Conservation (phyloP, 2,113 vertebrate species). For the Machaerirhynchus nigripectus region DNA sequence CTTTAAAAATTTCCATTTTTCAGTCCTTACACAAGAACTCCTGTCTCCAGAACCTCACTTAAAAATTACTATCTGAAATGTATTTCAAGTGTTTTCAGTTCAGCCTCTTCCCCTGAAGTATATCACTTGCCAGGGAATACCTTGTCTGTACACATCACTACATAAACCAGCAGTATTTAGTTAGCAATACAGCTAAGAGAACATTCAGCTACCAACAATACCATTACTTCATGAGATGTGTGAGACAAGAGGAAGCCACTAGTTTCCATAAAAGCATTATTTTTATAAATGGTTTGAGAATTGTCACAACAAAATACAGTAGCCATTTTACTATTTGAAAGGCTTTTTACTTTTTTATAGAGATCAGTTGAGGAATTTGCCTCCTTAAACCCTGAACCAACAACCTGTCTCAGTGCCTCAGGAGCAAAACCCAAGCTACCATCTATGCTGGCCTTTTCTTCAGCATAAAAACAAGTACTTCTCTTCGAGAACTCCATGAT, state of each 20-base stretch:
- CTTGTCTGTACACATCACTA: neutral
- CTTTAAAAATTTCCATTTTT: neutral
- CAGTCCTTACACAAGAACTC: neutral
- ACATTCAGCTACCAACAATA: neutral
- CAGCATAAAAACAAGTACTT: neutral
- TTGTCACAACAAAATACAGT: neutral
- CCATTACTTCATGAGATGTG: rapidly evolving
- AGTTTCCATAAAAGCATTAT: neutral
- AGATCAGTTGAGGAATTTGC: neutral
- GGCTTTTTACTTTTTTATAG: neutral
- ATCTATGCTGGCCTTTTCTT: neutral
- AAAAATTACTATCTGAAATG: neutral
- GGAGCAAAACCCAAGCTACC: neutral
- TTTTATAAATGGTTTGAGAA: neutral
- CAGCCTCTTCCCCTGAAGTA: neutral
- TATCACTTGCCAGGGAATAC: neutral
- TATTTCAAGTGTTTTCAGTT: neutral
- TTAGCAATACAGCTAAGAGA: neutral
- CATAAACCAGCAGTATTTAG: neutral
- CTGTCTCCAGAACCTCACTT: neutral
- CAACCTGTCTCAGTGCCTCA: neutral
- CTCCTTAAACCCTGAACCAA: neutral
- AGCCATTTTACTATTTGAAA: neutral
- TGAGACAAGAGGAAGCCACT: neutral
- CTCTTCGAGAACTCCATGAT: neutral